phyloP scores from a whole-genome alignment of 2,888 invertebrate genomes.

The Eurois occulta region DNA sequence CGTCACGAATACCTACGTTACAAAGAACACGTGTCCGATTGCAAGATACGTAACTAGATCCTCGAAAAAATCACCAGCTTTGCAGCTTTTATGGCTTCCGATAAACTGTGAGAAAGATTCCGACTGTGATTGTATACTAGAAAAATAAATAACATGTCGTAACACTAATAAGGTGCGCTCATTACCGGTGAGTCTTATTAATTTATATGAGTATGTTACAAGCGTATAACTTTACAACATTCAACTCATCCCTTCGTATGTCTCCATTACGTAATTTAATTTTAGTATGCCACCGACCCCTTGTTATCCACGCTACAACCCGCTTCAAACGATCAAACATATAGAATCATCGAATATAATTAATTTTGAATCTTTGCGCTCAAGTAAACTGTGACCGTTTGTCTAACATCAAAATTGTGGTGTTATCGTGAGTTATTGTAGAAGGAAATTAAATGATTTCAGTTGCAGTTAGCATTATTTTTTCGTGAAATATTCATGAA shows the following conservation, averaged over 20 bases:
- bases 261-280: conserved; percentile 16
- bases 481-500: too few relatives aligned
- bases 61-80: conserved; percentile 12
- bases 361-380: neutral
- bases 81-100: conserved; percentile 23
- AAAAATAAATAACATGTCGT: conserved; percentile 45
- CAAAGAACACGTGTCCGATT: neutral
- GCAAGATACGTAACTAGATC: conserved; percentile 4
- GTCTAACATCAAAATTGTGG: neutral
- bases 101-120: conserved; percentile 26
- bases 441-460: neutral
- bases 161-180: conserved; percentile 45
- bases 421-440: neutral
- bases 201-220: conserved; percentile 50
- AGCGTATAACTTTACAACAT: conserved; percentile 39
- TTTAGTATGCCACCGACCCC: conserved; percentile 1
- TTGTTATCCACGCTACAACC: conserved; percentile 4
- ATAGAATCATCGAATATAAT: neutral
- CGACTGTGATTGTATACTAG: conserved; percentile 22
- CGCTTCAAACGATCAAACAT: conserved; percentile 22
- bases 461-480: neutral
- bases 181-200: conserved; percentile 41
- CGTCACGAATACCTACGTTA: neutral
- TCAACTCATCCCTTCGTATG: conserved; percentile 17
- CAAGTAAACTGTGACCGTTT: neutral